Base-by-base conservation (phyloP, 2,113 vertebrate species). In the Macquaria australasica region DNA sequence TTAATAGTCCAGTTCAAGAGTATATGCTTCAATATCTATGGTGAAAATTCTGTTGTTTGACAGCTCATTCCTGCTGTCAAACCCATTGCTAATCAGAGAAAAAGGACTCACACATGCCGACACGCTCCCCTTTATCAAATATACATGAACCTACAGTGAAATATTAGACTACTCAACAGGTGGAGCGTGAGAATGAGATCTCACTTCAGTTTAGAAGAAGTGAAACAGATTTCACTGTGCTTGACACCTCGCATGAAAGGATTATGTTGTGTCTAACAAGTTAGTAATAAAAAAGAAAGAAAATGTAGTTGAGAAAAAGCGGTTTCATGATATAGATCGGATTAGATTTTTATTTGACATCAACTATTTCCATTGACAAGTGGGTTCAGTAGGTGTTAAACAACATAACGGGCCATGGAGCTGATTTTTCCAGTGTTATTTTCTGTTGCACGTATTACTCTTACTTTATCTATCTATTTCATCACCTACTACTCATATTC, bases 131-230 rank as follows among this genome's bases (percentile, higher is more conserved):
- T 73, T 80, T 16, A 90, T 93, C 28, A 91, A 92, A 89, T 88
- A 93, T 90, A 66, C 63, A 95, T 90, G 79, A 87, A 25, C 6
- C 55, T 62, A 60, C 25, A 72, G 78, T 88, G 90, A 91, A 92
- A 94, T 68, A 71, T 63, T 71, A 93, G 37, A 81, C 68, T 37
- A 63, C 6, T n/a, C 34, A 69, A 64, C 53, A 62, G 84, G 45
- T 48, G 75, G 48, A 55, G 64, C 23, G 60, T 72, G 64, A 56
- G 21, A 80, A 76, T 59, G 45, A 88, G 62, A 73, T 56, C 64
- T 53, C 58, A 73, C 37, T 9, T 70, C 28, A 21, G 76, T 9
- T 85, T 59, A 67, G 34, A 80, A 58, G 48, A 25, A 34, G 37
- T 14, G 34, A 73, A 87, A 85, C 37, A 72, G 62, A 91, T 89